Evolutionary conservation across 2,797 vertebrate genomes (phyloP), one percentile per base, ranked within the genome.

Genomic region (Choloepus didactylus): DNA sequence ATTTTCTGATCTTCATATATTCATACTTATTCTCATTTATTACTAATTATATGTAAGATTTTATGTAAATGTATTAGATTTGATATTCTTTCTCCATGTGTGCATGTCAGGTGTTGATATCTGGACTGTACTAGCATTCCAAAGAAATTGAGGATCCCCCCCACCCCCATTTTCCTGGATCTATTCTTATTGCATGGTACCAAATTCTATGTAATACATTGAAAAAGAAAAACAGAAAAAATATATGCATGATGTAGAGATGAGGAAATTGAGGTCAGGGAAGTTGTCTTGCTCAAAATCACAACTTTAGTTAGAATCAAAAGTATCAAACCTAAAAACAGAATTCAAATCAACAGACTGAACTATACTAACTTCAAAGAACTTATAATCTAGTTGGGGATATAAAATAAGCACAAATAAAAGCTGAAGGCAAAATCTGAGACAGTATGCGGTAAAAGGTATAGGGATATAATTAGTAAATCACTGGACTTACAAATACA

Each of bases 1-100:
- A 27, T 75, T 72, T 90, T 73, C 11, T 82, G 21, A 83, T 73
- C 81, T 66, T 85, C 90, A 6, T 35, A 89, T 91, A 85, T 67
- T 84, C 4, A 44, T 14, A 66, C 60, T 86, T 67, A 82, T 85
- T 60, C 4, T 84, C 35, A 41, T 62, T 7, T 81, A 38, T 19
- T 66, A 10, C 41, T 86, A 94, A n/a, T 73, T 76, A 72, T 87
- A 14, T 56, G 2, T 75, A 64, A 38, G 0, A n/a, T n/a, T 93
- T 2, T 9, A 67, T 23, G 15, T 44, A 46, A 23, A 29, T 54
- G 49, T 15, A 3, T 80, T 6, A 44, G 31, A 83, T 95, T 91
- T 96, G 27, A 54, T 64, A 44, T 51, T 66, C 23, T 90, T 1
- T 67, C 18, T 91, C 2, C 60, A 1, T 54, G 23, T 46, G n/a